phyloP scores from a whole-genome alignment of 2,888 invertebrate species.

The Epinotia brunnichana region DNA sequence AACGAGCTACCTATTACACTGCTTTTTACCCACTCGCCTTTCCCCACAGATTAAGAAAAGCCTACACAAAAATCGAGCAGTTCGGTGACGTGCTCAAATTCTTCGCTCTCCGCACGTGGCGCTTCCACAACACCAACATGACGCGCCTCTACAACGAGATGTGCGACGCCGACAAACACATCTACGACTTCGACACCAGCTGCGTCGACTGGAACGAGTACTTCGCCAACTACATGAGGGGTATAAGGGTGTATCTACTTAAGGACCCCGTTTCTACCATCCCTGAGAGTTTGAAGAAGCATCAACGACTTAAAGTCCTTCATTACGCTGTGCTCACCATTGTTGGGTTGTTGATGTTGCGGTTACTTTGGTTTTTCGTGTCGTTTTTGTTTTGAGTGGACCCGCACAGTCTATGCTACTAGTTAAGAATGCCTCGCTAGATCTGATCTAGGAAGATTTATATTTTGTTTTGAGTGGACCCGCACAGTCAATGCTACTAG shows the following conservation, averaged over 20 bases:
- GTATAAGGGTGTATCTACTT: slow-evolving; percentile 88
- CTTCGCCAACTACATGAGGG: slow-evolving; percentile 86
- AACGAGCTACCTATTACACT: too few species aligned
- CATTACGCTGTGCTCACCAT: slow-evolving; percentile 60
- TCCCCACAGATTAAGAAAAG: slow-evolving; percentile 86
- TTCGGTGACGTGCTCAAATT: slow-evolving; percentile 88
- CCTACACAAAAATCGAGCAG: slow-evolving; percentile 89
- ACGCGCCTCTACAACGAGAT: slow-evolving; percentile 81
- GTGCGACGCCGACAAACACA: slow-evolving; percentile 81
- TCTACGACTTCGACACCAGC: slow-evolving; percentile 87
- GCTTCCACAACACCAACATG: slow-evolving; percentile 85
- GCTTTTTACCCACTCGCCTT: too few species aligned
- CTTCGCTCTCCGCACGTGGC: slow-evolving; percentile 89
- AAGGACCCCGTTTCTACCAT: slow-evolving; percentile 89
- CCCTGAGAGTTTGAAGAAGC: slow-evolving; percentile 82
- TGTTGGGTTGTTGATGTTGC: slow-evolving; percentile 44
- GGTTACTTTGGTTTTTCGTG: slow-evolving; percentile 40
- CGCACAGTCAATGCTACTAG: not conserved
- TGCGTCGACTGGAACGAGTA: slow-evolving; percentile 87
- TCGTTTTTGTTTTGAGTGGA: slow-evolving; percentile 16
- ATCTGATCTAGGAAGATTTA: not conserved
- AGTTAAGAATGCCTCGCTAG: slow-evolving; percentile 2
- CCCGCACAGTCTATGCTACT: not conserved
- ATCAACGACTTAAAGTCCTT: slow-evolving; percentile 52
- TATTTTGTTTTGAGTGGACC: slow-evolving; percentile 10